Percentiles rank a stretch among this genome's conserved stretches.
Conservation (phyloP, 2,797 vertebrate species). For the Falco concolor region DNA sequence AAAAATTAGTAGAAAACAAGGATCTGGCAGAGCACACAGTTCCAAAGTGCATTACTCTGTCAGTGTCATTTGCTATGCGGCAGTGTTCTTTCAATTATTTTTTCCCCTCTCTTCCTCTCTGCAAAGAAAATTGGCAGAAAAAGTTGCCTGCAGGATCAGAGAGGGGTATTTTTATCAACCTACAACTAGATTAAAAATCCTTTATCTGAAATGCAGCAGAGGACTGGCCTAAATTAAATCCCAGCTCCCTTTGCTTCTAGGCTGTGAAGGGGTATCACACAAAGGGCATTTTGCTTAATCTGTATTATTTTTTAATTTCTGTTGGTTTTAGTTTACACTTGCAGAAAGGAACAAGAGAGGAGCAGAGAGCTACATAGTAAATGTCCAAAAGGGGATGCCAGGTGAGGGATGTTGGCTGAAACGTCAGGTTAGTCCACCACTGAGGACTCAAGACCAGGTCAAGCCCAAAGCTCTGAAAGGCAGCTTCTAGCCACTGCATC, state of each 20-base stretch:
- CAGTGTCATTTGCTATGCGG: constrained; percentile 56
- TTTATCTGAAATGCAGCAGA: constrained; percentile 77
- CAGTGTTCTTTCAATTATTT: constrained; percentile 72
- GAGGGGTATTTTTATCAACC: constrained; percentile 74
- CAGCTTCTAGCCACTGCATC: not conserved
- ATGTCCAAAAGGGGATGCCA: not conserved
- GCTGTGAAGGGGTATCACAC: constrained; percentile 41
- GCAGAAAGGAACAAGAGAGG: not conserved
- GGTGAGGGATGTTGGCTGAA: not conserved
- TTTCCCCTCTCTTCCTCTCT: constrained; percentile 48
- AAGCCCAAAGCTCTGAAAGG: not conserved
- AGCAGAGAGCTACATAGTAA: not conserved
- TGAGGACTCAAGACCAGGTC: not conserved
- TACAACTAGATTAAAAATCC: constrained; percentile 71
- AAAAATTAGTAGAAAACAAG: constrained; percentile 34
- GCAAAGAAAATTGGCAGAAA: constrained; percentile 73
- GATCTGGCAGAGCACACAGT: not conserved
- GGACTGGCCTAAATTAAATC: constrained; percentile 75
- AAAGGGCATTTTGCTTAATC: constrained; percentile 35
- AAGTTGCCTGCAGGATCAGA: constrained; percentile 75
- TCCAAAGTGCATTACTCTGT: constrained; percentile 49
- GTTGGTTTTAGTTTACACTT: not conserved
- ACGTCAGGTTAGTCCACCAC: not conserved
- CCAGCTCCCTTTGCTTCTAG: constrained; percentile 63
- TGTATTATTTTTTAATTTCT: constrained; percentile 27